A percentile compares a stretch with the other conserved stretches of the same genome.
Evolutionary conservation across 2,797 vertebrate species (phyloP).

Genomic region (Rhyacichthys aspro): DNA sequence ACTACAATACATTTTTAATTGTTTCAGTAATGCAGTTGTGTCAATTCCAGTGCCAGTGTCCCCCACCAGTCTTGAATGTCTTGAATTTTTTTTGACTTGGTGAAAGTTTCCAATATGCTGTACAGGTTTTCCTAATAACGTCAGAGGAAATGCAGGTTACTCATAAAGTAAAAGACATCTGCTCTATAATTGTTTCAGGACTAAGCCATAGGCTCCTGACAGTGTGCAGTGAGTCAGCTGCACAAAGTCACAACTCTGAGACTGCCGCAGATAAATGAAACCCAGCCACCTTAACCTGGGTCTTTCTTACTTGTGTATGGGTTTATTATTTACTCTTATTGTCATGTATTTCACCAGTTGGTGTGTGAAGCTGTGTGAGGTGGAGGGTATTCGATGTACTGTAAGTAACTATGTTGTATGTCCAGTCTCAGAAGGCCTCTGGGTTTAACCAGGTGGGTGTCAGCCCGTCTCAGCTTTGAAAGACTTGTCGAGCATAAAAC

Average conservation of each 20-base stretch:
- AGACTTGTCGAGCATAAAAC: constrained; percentile 59
- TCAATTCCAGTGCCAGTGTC: too few species aligned
- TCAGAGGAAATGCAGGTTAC: too few species aligned
- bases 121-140: too few species aligned
- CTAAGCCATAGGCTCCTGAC: not conserved
- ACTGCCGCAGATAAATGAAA: not conserved
- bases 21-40: too few species aligned
- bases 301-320: not conserved
- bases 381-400: constrained; percentile 30
- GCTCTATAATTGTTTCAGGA: too few species aligned
- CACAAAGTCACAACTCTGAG: not conserved
- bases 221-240: not conserved
- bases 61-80: too few species aligned
- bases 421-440: constrained; percentile 58
- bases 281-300: not conserved
- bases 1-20: too few species aligned
- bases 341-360: not conserved
- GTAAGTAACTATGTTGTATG: constrained; percentile 55
- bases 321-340: not conserved
- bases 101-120: too few species aligned
- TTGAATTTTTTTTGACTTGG: too few species aligned
- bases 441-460: constrained; percentile 57
- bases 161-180: too few species aligned
- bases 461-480: constrained; percentile 58
- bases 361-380: not conserved